Base-by-base conservation (phyloP, 2,888 invertebrate genomes). In the Malthinus seriepunctatus region DNA sequence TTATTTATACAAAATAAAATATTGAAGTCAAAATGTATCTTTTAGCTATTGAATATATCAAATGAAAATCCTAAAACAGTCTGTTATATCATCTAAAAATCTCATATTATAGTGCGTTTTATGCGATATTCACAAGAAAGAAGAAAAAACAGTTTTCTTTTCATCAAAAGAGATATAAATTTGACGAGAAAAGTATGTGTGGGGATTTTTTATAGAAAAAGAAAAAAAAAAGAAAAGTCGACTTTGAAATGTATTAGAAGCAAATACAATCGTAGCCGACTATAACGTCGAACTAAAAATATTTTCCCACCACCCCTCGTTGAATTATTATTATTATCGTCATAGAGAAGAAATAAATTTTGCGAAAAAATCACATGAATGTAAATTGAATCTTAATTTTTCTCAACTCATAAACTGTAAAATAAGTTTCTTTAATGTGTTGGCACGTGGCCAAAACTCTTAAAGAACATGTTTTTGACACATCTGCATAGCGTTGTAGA, bases 151-250 rank as follows among this genome's bases (percentile, higher is more conserved):
- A 68, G 70, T 68, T 68, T 69, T 68, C 68, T 67, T 70, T 68
- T 69, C 69, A 68, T 69, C 70, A 67, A 67, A 63, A 63, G 62
- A 68, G 69, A 68, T 69, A 70, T 70, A 69, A 69, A 70, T 69
- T 64, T 61, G 66, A 67, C 65, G 66, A 62, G 66, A 61, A 63
- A 60, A 56, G 51, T 49, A 56, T 55, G 23, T 23, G 23, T 23
- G 5, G 23, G 23, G 23, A 59, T 54, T 51, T 59, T 54, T 23
- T 23, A 3, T 23, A 23, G 23, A 23, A 2, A n/a, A 5, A 23
- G 23, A 23, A 23, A 5, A 23, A 23, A 23, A 23, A 23, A 23
- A 5, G 23, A n/a, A n/a, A n/a, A 23, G 23, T 23, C 23, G 23
- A 23, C 23, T 23, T 23, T 23, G 23, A 23, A 5, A 23, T 5